Base-by-base conservation (phyloP, 2,888 invertebrate genomes). In the Dynastes tityus region DNA sequence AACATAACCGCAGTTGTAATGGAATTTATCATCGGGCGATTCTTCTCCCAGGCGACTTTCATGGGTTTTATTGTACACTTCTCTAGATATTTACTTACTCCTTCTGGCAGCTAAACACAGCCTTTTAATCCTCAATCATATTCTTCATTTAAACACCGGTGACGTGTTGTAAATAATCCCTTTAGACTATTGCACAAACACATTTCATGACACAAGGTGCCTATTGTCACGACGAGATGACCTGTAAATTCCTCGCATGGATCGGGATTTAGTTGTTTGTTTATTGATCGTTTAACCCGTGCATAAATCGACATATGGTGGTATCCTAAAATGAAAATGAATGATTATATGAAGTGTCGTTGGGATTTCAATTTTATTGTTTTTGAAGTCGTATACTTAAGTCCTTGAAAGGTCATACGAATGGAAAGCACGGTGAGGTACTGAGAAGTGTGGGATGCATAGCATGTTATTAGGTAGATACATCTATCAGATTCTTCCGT, bases 71-170 rank as follows among this genome's bases (percentile, higher is more conserved):
- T 67, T 67, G 67, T 67, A 27, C 45, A 11, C 64, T 37, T 55
- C 8, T 22, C 27, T 22, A 53, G 2, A 55, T 67, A 61, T 67
- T 67, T 67, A 45, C 40, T 67, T 45, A 67, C 67, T 49, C 49
- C 9, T 40, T 67, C 67, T 49, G 27, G 27, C 16, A 49, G 45
- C 45, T 27, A 67, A 49, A 67, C 49, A 49, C 67, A 27, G 45
- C 45, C 67, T 67, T 49, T 67, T 67, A 49, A 67, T 45, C 27
- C 67, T 8, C 67, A 45, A 67, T 67, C 67, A 67, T 67, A 27
- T 11, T 67, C 22, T 67, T 13, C 40, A 13, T 45, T 67, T 49
- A 22, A 67, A 22, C 27, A 49, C 49, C 9, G 32, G 11, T 65
- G 65, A 45, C 65, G 40, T 37, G 45, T 45, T 67, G 67, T 67